These are phyloP conservation scores for Sander lucioperca DNA, from an alignment of 2,113 vertebrate species.

Conservation along the genomic window DNA sequence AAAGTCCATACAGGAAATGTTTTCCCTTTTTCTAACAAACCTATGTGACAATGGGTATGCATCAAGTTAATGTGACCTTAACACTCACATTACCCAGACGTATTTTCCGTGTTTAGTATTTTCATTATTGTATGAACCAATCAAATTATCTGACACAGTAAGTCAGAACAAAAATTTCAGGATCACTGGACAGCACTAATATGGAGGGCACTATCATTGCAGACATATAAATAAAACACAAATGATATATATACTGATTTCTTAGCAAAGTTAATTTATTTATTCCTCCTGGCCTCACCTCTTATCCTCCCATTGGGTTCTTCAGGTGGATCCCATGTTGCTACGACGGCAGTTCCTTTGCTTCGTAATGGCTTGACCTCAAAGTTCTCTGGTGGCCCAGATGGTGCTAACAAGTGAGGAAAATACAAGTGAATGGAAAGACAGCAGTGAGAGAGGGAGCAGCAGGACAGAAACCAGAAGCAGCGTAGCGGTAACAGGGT, in stretches of 20 bases:
- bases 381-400: slow-evolving; percentile 94
- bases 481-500: slow-evolving; percentile 4
- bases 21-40: background rate
- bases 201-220: background rate
- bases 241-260: background rate
- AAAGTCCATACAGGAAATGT: background rate
- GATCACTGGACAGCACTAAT: background rate
- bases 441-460: slow-evolving; percentile 33
- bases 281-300: slow-evolving; percentile 82
- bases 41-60: background rate
- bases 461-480: slow-evolving; percentile 42
- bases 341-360: slow-evolving; percentile 91
- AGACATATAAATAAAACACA: background rate
- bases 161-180: background rate
- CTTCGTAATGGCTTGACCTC: slow-evolving; percentile 91
- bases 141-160: background rate
- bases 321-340: slow-evolving; percentile 93
- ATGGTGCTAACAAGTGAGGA: slow-evolving; percentile 86
- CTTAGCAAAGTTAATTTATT: background rate
- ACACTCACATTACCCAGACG: too few relatives aligned
- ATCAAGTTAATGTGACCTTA: background rate
- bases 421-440: slow-evolving; percentile 46
- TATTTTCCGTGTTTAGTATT: background rate
- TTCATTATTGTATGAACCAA: background rate
- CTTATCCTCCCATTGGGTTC: slow-evolving; percentile 93